Evolutionary conservation across 2,113 vertebrate species (phyloP).

Genomic region (Psittacara wagleri): DNA sequence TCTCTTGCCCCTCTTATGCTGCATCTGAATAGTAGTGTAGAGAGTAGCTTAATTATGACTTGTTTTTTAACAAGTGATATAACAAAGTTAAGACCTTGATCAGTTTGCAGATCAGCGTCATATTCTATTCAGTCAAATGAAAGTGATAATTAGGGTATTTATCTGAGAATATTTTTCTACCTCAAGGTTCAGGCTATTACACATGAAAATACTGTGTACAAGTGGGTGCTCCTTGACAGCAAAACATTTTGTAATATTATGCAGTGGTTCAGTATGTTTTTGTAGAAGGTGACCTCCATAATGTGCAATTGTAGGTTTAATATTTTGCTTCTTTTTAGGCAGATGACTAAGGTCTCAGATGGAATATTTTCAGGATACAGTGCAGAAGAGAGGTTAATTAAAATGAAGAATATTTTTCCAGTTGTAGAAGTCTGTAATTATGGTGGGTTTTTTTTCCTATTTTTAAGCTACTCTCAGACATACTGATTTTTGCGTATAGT

Average conservation of each 20-base stretch:
- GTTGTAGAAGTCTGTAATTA: constrained; percentile 38
- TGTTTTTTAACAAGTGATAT: neutral
- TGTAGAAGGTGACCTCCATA: neutral
- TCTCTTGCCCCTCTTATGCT: neutral
- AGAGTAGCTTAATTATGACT: neutral
- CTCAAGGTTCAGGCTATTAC: neutral
- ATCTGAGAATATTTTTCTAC: neutral
- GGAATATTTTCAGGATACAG: neutral
- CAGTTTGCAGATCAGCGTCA: neutral
- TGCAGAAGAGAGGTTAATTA: constrained; percentile 40
- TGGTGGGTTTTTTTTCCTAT: neutral
- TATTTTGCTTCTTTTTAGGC: constrained; percentile 8
- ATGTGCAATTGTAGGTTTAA: constrained; percentile 9
- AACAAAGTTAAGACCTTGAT: neutral
- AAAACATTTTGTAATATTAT: neutral
- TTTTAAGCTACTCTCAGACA: constrained; percentile 27
- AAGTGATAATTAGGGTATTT: neutral
- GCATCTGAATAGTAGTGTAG: neutral
- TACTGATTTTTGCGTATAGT: constrained; percentile 41
- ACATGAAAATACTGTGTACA: neutral
- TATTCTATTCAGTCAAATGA: neutral
- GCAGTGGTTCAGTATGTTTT: neutral
- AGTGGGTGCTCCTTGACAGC: neutral
- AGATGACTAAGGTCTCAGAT: neutral
- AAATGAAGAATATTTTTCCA: constrained; percentile 41